phyloP scores from a whole-genome alignment of 2,888 invertebrate species.

The Agrotis segetum region DNA sequence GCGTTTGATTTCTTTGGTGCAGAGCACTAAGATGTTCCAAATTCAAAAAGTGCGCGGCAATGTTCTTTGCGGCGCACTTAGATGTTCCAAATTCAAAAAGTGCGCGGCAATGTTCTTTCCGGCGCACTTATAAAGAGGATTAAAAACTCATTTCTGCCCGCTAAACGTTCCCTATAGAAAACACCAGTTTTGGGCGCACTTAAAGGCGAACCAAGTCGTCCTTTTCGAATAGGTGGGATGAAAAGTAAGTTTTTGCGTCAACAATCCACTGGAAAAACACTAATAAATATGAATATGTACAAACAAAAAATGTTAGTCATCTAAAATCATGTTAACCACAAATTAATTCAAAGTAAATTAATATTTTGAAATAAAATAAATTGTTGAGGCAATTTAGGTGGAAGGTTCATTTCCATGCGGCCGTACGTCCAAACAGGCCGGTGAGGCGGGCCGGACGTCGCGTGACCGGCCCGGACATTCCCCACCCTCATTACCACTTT shows the following conservation, averaged over 20 bases:
- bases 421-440: slow-evolving; percentile 67
- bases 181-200: no score
- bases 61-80: no score
- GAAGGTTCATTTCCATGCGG: slow-evolving; percentile 62
- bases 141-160: no score
- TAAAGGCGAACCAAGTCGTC: no score
- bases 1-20: no score
- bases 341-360: slow-evolving; percentile 46
- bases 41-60: no score
- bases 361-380: slow-evolving; percentile 57
- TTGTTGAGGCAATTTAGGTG: slow-evolving; percentile 54
- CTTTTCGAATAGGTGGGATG: no score
- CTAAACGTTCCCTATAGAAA: no score
- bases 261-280: neutral
- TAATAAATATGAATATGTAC: neutral
- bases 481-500: slow-evolving; percentile 64
- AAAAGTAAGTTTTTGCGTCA: neutral
- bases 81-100: no score
- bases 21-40: no score
- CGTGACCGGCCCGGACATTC: slow-evolving; percentile 68
- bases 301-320: slow-evolving; percentile 8
- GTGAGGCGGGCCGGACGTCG: slow-evolving; percentile 63
- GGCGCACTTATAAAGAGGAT: no score
- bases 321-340: slow-evolving; percentile 35
- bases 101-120: no score